Percentiles rank a stretch among this genome's conserved stretches.
Conservation (phyloP, 2,113 vertebrate species). For the Zeus faber region DNA sequence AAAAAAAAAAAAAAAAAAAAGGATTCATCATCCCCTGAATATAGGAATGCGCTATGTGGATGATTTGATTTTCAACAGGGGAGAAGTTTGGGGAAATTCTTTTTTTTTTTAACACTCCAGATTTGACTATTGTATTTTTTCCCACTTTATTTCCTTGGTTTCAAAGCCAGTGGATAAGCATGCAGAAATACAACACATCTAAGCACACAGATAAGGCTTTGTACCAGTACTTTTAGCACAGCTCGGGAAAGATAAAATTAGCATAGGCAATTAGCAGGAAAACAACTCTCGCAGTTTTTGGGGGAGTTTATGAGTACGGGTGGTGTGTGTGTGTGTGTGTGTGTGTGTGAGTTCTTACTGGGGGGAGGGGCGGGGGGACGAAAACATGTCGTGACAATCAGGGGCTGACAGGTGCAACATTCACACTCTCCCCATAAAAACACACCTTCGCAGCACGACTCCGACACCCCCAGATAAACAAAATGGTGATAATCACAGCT, state of each 20-base stretch:
- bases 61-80: too few species aligned
- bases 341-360: neutral
- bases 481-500: conserved; percentile 24
- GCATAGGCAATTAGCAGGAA: conserved; percentile 60
- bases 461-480: conserved; percentile 26
- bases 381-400: conserved; percentile 34
- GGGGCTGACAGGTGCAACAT: conserved; percentile 47
- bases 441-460: conserved; percentile 28
- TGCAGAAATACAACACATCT: conserved; percentile 43
- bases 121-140: too few species aligned
- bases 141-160: too few species aligned
- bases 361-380: conserved; percentile 8
- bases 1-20: too few species aligned
- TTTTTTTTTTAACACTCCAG: too few species aligned
- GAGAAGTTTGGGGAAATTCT: too few species aligned
- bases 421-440: conserved; percentile 37
- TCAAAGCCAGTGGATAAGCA: conserved; percentile 35
- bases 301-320: conserved; percentile 31
- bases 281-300: conserved; percentile 45
- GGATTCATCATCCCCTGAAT: too few species aligned
- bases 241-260: conserved; percentile 52
- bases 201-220: conserved; percentile 33
- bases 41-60: too few species aligned
- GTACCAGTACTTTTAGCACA: conserved; percentile 40
- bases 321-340: conserved; percentile 21